These are phyloP conservation scores for Delia radicum DNA, from an alignment of 1,140 invertebrate species.

Conservation along the genomic window DNA sequence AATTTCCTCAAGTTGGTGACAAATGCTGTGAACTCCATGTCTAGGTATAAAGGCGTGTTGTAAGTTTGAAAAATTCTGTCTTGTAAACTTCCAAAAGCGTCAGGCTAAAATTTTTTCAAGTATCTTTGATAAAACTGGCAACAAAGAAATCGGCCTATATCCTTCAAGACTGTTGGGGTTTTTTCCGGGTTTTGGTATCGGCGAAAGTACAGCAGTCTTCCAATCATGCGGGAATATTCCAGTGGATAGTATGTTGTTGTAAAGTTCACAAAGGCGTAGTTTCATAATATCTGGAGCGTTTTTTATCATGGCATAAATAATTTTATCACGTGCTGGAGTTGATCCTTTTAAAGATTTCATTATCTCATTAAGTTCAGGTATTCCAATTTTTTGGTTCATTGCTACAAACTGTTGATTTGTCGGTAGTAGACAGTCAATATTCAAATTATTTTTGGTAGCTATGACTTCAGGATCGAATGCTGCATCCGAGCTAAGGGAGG, in stretches of 20 bases:
- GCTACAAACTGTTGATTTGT: not conserved
- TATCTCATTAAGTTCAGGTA: not conserved
- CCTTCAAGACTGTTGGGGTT: not conserved
- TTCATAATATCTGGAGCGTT: not conserved
- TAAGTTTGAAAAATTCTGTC: not conserved
- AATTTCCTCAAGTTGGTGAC: not conserved
- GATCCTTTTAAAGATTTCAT: not conserved
- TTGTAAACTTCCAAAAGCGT: not conserved
- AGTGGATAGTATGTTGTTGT: not conserved
- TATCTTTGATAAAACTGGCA: not conserved
- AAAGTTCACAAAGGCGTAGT: not conserved
- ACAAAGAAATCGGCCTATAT: not conserved
- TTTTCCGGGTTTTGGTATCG: not conserved
- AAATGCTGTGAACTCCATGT: not conserved
- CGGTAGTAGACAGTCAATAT: not conserved
- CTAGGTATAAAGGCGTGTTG: not conserved
- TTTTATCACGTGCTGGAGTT: not conserved
- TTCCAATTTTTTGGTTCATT: not conserved
- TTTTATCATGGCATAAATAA: not conserved
- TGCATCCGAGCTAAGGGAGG: not conserved
- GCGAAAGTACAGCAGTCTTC: not conserved
- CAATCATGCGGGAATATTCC: not conserved
- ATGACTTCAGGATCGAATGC: not conserved
- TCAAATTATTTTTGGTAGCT: not conserved
- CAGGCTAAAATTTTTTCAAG: not conserved